Evolutionary conservation across 64 coral and sea anemone species (phyloP).

Genomic region (Acropora yongei): DNA sequence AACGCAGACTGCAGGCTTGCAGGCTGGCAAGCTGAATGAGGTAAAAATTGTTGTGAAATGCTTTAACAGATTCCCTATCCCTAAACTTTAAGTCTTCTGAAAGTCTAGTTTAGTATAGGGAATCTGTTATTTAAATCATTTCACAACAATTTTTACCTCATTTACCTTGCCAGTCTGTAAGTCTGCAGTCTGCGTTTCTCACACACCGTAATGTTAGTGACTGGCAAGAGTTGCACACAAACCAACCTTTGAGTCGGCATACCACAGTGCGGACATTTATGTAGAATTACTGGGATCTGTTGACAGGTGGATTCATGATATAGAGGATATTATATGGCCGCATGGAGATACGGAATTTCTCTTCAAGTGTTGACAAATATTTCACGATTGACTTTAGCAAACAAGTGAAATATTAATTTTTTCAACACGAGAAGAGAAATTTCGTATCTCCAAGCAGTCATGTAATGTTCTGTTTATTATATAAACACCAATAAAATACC

Average conservation of each 20-base stretch:
- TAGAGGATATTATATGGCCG: too few species aligned
- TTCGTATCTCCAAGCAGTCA: too few species aligned
- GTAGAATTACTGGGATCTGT: slow-evolving; percentile 29
- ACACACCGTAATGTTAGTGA: background rate
- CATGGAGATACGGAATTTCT: too few species aligned
- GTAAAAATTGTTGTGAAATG: background rate
- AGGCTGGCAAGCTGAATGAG: background rate
- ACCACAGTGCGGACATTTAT: slow-evolving; percentile 32
- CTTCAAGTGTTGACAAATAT: background rate
- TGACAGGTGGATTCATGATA: slow-evolving; percentile 28
- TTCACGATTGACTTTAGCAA: background rate
- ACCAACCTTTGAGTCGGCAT: slow-evolving; percentile 4
- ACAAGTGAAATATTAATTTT: too few species aligned
- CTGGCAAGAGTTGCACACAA: background rate
- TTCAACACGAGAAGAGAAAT: too few species aligned
- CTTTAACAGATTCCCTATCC: slow-evolving; percentile 3
- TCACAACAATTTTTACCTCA: background rate
- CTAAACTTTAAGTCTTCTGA: slow-evolving; percentile 12
- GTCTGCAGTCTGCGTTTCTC: too few species aligned
- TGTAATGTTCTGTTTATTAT: too few species aligned
- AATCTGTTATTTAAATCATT: slow-evolving; percentile 15
- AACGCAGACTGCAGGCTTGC: background rate
- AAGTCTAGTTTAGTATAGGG: background rate
- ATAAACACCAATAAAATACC: too few species aligned
- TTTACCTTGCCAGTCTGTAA: too few species aligned